Conservation (phyloP, 2,113 vertebrate species). For the Lynx canadensis region DNA sequence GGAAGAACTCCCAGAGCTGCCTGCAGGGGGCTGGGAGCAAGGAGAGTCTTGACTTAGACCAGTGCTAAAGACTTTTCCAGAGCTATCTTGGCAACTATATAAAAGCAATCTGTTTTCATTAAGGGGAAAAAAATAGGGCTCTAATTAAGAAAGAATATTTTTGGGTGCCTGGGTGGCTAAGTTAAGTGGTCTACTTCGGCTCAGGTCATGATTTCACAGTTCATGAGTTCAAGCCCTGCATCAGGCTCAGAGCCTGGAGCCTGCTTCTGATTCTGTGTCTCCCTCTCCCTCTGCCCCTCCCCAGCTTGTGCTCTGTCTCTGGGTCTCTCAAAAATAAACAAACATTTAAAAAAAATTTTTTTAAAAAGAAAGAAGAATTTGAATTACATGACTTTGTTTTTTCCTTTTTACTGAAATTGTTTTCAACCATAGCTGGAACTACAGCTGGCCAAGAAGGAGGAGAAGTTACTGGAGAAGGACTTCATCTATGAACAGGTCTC, state of each 20-base stretch:
- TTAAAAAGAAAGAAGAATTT: background rate
- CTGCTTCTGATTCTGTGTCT: no score
- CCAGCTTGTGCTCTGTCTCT: no score
- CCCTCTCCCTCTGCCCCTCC: no score
- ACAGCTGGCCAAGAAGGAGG: conserved; percentile 89
- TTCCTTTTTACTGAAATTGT: background rate
- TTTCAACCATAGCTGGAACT: conserved; percentile 87
- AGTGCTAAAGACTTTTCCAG: background rate
- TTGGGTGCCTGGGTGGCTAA: no score
- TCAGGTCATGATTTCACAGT: no score
- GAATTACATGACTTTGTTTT: background rate
- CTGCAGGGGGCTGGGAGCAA: no score
- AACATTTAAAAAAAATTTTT: no score
- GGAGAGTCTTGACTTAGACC: background rate
- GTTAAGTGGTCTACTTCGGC: no score
- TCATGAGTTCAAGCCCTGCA: no score
- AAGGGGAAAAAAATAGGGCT: background rate
- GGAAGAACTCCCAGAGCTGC: background rate
- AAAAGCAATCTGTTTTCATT: background rate
- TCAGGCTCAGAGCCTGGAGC: no score
- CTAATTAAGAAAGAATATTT: background rate
- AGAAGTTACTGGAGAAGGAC: conserved; percentile 90
- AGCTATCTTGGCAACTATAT: background rate
- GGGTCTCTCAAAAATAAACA: no score
- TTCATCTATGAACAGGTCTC: conserved; percentile 91